Conservation (phyloP, 2,888 invertebrate genomes). For the Caradrina clavipalpis region DNA sequence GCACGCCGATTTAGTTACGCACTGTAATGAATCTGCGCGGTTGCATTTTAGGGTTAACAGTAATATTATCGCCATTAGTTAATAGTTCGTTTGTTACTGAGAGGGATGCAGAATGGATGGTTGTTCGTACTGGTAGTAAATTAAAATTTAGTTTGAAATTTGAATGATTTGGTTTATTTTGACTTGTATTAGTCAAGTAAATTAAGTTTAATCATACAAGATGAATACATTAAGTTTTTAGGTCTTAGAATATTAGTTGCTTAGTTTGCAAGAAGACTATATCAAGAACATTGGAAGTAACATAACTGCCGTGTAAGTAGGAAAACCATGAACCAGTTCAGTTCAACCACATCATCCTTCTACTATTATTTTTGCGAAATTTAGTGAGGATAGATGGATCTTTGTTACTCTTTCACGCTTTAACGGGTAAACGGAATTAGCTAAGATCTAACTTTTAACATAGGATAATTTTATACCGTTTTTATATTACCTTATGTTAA, state of each 20-base stretch:
- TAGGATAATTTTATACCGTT: too few species aligned
- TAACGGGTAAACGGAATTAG: too few species aligned
- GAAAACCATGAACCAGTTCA: too few species aligned
- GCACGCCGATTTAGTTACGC: slow-evolving; percentile 84
- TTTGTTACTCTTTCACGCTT: too few species aligned
- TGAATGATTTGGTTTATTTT: background rate
- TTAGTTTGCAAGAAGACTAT: background rate
- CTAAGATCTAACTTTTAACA: too few species aligned
- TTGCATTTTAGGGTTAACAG: slow-evolving; percentile 83
- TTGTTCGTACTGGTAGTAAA: slow-evolving; percentile 23
- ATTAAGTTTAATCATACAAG: background rate
- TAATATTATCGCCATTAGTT: slow-evolving; percentile 71
- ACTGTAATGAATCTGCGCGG: slow-evolving; percentile 82
- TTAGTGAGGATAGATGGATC: too few species aligned
- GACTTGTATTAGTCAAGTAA: background rate
- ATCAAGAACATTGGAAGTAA: too few species aligned
- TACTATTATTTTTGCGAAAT: too few species aligned
- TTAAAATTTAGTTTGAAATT: slow-evolving; percentile 16
- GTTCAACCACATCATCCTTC: too few species aligned
- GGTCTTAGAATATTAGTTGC: background rate
- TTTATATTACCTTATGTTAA: too few species aligned
- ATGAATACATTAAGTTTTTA: background rate
- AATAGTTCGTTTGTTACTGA: slow-evolving; percentile 67
- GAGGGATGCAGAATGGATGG: slow-evolving; percentile 46
- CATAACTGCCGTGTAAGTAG: too few species aligned